These are phyloP conservation scores for Diaprepes abbreviatus DNA, from an alignment of 2,888 invertebrate species.

Conservation along the genomic window DNA sequence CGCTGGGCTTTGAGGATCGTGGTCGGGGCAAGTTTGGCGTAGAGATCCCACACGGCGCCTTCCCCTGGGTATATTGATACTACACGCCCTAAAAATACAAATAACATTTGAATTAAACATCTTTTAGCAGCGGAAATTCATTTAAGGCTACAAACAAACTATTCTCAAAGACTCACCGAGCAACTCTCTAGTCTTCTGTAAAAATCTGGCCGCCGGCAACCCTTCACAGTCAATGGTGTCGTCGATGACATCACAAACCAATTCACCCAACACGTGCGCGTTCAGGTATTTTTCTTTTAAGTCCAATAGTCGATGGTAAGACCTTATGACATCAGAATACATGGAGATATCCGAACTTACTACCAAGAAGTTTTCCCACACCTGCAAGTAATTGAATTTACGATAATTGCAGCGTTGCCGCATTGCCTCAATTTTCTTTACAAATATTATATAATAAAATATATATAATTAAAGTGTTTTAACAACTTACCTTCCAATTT, in stretches of 20 bases:
- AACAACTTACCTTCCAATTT: constrained; percentile 83
- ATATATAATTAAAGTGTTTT: too few relatives aligned
- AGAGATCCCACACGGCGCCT: constrained; percentile 85
- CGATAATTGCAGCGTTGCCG: too few relatives aligned
- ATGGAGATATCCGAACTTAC: constrained; percentile 90
- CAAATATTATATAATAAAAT: too few relatives aligned
- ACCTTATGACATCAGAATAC: constrained; percentile 87
- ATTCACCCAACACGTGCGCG: constrained; percentile 78
- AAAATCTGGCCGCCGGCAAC: constrained; percentile 66
- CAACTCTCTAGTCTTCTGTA: constrained; percentile 60
- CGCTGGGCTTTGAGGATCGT: constrained; percentile 76
- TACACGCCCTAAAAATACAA: constrained; percentile 80
- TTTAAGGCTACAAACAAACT: too few relatives aligned
- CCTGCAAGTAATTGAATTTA: too few relatives aligned
- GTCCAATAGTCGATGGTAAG: constrained; percentile 85
- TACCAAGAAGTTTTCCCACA: constrained; percentile 79
- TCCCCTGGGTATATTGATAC: constrained; percentile 79
- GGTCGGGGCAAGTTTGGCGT: constrained; percentile 79
- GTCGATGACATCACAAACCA: constrained; percentile 79
- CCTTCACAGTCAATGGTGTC: constrained; percentile 75
- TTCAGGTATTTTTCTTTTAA: constrained; percentile 86
- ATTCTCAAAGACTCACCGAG: constrained; percentile 50
- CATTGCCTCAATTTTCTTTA: too few relatives aligned
- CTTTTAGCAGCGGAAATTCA: too few relatives aligned
- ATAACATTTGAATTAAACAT: too few relatives aligned